phyloP scores from a whole-genome alignment of 2,113 vertebrate species.

The Pogona vitticeps region DNA sequence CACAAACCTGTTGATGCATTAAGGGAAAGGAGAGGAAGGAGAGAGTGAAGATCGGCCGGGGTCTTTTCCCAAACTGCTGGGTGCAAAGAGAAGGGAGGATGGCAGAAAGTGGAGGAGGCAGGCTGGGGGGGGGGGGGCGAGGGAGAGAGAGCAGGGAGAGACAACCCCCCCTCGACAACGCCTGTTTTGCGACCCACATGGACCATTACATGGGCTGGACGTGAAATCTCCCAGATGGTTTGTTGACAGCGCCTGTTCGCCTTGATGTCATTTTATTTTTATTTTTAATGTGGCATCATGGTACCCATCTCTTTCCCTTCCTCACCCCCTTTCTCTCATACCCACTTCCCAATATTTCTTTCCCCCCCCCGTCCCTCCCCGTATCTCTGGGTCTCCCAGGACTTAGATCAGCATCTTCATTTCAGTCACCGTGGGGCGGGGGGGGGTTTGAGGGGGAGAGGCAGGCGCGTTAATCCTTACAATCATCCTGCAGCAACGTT shows the following conservation, averaged over 20 bases:
- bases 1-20: constrained; percentile 66
- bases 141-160: too few species aligned
- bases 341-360: neutral
- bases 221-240: too few species aligned
- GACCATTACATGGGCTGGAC: too few species aligned
- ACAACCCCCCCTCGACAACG: too few species aligned
- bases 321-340: neutral
- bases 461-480: neutral
- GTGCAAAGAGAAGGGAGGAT: constrained; percentile 16
- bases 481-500: neutral
- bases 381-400: constrained; percentile 38
- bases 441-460: accelerated
- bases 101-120: neutral
- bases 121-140: neutral
- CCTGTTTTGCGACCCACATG: constrained; percentile 72
- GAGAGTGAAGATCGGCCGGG: neutral
- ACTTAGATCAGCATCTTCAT: constrained; percentile 38
- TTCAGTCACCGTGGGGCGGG: neutral
- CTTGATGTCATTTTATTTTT: neutral
- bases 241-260: too few species aligned
- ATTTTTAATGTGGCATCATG: too few species aligned
- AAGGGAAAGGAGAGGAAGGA: neutral
- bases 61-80: constrained; percentile 32
- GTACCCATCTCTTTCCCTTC: too few species aligned
- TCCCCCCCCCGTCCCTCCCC: constrained; percentile 42